phyloP scores from a whole-genome alignment of 2,797 vertebrate genomes.

The Rhynchonycteris naso region DNA sequence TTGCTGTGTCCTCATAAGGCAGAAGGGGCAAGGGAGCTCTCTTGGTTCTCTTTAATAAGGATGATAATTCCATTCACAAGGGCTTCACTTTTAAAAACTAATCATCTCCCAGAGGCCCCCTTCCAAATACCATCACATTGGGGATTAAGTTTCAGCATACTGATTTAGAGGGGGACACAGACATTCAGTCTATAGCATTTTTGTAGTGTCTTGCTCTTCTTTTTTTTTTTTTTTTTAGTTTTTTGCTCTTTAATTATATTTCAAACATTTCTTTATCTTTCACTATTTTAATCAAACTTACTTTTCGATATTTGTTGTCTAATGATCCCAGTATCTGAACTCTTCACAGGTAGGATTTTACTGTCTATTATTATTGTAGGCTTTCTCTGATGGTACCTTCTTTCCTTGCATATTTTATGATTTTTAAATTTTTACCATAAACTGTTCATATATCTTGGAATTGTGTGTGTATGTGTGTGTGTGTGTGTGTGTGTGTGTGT shows the following conservation, averaged over 20 bases:
- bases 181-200: background rate
- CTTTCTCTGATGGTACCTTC: background rate
- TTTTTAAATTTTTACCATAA: background rate
- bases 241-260: background rate
- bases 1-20: background rate
- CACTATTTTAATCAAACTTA: background rate
- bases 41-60: background rate
- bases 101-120: background rate
- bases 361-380: background rate
- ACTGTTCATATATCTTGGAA: background rate
- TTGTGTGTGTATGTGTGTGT: background rate
- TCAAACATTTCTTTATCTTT: slow-evolving; percentile 2
- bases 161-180: background rate
- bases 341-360: background rate
- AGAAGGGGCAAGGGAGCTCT: background rate
- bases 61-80: background rate
- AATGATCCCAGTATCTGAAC: background rate
- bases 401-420: background rate
- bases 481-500: background rate
- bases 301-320: background rate
- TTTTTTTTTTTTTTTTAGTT: background rate
- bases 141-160: background rate
- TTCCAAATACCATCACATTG: background rate
- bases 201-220: background rate
- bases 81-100: background rate